Conservation (phyloP, 2,888 invertebrate genomes). For the Ophioninae sp. region DNA sequence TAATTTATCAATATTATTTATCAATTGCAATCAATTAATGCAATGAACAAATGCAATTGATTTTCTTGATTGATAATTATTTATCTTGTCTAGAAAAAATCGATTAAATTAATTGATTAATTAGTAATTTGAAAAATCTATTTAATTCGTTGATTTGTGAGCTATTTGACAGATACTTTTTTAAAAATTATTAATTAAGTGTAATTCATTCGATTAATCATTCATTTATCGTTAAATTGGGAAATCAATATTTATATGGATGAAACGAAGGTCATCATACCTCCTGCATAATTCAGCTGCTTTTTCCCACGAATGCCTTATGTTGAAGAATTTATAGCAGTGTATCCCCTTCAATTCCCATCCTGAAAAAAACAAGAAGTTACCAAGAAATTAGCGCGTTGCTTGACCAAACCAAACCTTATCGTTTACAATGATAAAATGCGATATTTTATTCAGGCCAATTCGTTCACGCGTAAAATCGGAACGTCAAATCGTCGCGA, state of each 20-base stretch:
- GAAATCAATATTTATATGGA: neutral
- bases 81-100: too few species aligned
- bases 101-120: neutral
- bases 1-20: neutral
- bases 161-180: too few species aligned
- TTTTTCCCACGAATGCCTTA: slow-evolving; percentile 97
- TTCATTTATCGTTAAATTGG: too few species aligned
- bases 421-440: neutral
- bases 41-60: neutral
- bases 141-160: too few species aligned
- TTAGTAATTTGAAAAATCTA: too few species aligned
- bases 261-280: slow-evolving; percentile 80
- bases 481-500: neutral
- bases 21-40: neutral
- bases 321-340: slow-evolving; percentile 97
- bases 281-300: slow-evolving; percentile 97
- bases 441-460: neutral
- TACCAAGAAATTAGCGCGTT: slow-evolving; percentile 40
- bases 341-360: slow-evolving; percentile 95
- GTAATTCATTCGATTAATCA: too few species aligned
- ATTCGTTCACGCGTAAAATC: neutral
- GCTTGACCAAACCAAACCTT: neutral
- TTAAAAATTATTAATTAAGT: too few species aligned
- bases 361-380: slow-evolving; percentile 83
- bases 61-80: too few species aligned